A percentile compares a stretch with the other conserved stretches of the same genome.
Conservation (phyloP, 2,888 invertebrate genomes). For the Clitarchus hookeri region DNA sequence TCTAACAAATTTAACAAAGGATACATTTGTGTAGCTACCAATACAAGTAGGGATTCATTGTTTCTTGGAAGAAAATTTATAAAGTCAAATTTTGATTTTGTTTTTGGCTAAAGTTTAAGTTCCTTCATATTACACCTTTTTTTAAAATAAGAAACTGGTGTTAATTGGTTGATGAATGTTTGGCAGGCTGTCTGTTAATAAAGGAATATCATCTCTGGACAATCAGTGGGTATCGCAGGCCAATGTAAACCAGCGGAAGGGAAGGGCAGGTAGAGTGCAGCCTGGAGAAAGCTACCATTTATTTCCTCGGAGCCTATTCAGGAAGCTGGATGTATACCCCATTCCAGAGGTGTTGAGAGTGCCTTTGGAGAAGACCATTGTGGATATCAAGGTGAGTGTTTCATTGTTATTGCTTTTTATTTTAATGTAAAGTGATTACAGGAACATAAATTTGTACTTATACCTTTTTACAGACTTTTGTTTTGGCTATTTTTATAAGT, state of each 20-base stretch:
- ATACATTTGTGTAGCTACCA: too few species aligned
- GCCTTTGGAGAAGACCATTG: conserved; percentile 62
- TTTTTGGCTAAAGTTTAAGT: too few species aligned
- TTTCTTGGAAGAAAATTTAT: too few species aligned
- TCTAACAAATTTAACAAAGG: too few species aligned
- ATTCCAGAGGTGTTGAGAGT: conserved; percentile 67
- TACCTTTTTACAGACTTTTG: too few species aligned
- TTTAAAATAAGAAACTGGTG: too few species aligned
- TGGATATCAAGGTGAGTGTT: conserved; percentile 61
- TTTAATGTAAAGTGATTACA: neutral
- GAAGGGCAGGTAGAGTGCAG: conserved; percentile 69
- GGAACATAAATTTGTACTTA: too few species aligned
- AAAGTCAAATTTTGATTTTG: too few species aligned
- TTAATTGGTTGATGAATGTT: neutral
- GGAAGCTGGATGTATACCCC: conserved; percentile 53
- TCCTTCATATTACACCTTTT: too few species aligned
- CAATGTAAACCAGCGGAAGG: conserved; percentile 66
- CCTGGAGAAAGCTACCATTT: conserved; percentile 64
- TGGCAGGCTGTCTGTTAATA: conserved; percentile 37
- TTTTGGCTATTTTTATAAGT: too few species aligned
- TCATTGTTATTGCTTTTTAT: neutral
- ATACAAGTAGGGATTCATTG: too few species aligned
- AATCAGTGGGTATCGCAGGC: conserved; percentile 67
- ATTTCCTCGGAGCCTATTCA: conserved; percentile 45
- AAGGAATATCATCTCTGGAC: conserved; percentile 59